phyloP scores from a whole-genome alignment of 1,140 invertebrate genomes.

The Cherax quadricarinatus region DNA sequence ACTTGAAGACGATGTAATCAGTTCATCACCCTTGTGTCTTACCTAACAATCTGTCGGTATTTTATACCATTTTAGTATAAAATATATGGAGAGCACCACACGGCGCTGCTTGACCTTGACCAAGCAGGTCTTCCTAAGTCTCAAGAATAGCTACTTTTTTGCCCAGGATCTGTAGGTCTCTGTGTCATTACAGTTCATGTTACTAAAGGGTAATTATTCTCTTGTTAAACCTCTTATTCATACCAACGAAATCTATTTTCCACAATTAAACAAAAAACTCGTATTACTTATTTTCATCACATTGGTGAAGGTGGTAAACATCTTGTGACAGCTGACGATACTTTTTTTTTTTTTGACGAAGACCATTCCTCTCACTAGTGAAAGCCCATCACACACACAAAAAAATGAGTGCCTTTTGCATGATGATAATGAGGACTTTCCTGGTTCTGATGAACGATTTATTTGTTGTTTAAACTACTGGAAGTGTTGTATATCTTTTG shows the following conservation, averaged over 20 bases:
- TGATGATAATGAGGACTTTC: slow-evolving; percentile 47
- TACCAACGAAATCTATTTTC: slow-evolving; percentile 40
- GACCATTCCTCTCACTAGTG: slow-evolving; percentile 51
- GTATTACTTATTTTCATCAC: background rate
- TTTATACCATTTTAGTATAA: too few species aligned
- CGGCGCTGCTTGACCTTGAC: background rate
- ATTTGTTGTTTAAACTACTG: background rate
- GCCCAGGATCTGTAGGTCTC: background rate
- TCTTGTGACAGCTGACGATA: background rate
- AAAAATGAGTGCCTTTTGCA: slow-evolving; percentile 47
- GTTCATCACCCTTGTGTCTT: too few species aligned
- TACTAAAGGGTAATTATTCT: slow-evolving; percentile 8
- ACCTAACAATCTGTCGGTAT: too few species aligned
- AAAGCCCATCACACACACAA: slow-evolving; percentile 14
- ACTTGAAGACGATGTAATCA: too few species aligned
- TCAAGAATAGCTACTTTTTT: background rate
- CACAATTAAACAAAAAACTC: background rate
- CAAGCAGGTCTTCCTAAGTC: background rate
- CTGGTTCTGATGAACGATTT: slow-evolving; percentile 15
- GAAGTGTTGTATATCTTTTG: background rate
- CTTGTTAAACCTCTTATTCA: slow-evolving; percentile 8
- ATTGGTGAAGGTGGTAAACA: slow-evolving; percentile 12
- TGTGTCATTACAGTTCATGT: slow-evolving; percentile 20
- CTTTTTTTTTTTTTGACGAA: slow-evolving; percentile 5
- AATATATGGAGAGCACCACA: background rate